These are phyloP conservation scores for Agelastica alni DNA, from an alignment of 2,888 invertebrate genomes.

Conservation along the genomic window DNA sequence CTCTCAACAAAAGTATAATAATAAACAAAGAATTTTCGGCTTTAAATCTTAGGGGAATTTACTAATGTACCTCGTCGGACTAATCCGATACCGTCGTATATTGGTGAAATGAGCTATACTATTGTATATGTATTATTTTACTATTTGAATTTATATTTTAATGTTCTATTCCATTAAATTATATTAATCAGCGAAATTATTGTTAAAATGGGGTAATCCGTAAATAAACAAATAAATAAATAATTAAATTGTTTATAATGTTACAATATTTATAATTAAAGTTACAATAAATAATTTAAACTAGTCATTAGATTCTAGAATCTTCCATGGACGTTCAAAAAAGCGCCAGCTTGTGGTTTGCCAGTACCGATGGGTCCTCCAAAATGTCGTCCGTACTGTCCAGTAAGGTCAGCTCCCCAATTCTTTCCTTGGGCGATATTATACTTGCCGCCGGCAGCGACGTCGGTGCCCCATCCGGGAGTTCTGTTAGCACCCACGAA, in stretches of 20 bases:
- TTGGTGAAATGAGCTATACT: no score
- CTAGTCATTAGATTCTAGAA: slow-evolving; percentile 26
- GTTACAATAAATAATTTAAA: background rate
- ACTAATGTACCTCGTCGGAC: no score
- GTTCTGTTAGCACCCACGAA: slow-evolving; percentile 38
- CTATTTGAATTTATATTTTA: no score
- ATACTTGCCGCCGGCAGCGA: slow-evolving; percentile 37
- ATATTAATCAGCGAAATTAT: no score
- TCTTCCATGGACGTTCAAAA: slow-evolving; percentile 28
- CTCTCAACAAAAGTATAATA: no score
- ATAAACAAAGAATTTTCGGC: no score
- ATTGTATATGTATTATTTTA: no score
- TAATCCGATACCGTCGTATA: no score
- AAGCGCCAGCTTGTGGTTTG: slow-evolving; percentile 32
- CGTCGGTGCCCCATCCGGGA: slow-evolving; percentile 40
- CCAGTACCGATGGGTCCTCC: slow-evolving; percentile 40
- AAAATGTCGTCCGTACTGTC: slow-evolving; percentile 39
- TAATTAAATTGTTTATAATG: background rate
- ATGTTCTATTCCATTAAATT: no score
- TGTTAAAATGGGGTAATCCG: no score
- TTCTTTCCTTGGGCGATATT: slow-evolving; percentile 39
- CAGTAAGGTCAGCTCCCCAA: slow-evolving; percentile 36
- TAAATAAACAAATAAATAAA: background rate
- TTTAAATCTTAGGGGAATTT: no score
- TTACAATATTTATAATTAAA: background rate